Conservation (phyloP, 2,113 vertebrate genomes). For the Saccopteryx bilineata region DNA sequence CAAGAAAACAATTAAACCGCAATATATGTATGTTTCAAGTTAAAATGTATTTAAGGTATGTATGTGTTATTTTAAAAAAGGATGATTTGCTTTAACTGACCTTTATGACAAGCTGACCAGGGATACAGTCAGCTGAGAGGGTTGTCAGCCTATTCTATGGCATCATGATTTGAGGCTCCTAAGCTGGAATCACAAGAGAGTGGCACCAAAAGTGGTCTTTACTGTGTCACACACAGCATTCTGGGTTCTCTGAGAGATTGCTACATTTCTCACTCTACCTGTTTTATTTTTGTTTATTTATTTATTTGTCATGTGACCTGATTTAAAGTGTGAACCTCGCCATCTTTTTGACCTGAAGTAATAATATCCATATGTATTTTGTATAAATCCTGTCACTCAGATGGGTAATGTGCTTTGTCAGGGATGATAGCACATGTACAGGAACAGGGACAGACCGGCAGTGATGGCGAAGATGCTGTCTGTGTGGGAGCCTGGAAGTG, state of each 20-base stretch:
- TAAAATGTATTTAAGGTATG: background rate
- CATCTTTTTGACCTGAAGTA: background rate
- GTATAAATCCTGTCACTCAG: background rate
- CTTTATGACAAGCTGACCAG: background rate
- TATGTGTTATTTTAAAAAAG: background rate
- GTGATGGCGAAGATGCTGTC: background rate
- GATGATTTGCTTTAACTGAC: background rate
- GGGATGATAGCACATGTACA: background rate
- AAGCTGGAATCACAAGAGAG: background rate
- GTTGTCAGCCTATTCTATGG: background rate
- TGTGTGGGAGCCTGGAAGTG: background rate
- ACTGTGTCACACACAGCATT: background rate
- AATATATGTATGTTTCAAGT: background rate
- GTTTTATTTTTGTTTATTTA: background rate
- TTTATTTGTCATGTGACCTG: background rate
- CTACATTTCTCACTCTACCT: background rate
- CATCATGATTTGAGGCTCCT: background rate
- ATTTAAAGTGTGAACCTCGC: background rate
- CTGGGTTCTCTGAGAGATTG: background rate
- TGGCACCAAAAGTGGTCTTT: background rate
- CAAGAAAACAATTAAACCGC: background rate
- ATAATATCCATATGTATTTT: background rate
- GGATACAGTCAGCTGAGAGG: background rate
- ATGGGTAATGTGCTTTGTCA: background rate
- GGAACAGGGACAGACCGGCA: background rate